phyloP scores from a whole-genome alignment of 1,140 invertebrate genomes.

The Elymnias hypermnestra region DNA sequence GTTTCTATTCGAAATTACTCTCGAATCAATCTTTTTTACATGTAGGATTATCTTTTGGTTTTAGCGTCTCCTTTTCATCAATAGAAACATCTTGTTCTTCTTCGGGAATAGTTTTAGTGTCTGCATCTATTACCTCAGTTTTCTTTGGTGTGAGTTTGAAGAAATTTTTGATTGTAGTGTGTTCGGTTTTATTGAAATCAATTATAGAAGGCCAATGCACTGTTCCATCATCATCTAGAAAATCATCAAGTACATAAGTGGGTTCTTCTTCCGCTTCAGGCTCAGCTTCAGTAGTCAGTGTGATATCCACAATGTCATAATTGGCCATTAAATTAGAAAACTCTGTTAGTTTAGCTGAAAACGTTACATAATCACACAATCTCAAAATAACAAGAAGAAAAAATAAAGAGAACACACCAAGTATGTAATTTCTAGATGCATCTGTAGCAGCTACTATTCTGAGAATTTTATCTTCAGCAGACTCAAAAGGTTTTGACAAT shows the following conservation, averaged over 20 bases:
- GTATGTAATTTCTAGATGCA: conserved; percentile 42
- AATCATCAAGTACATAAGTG: conserved; percentile 16
- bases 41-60: not conserved
- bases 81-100: conserved; percentile 5
- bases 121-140: conserved; percentile 3
- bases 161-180: conserved; percentile 26
- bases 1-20: too few relatives aligned
- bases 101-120: not conserved
- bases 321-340: conserved; percentile 46
- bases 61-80: conserved; percentile 4
- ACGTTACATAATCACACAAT: conserved; percentile 38
- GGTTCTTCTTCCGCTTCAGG: conserved; percentile 14
- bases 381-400: conserved; percentile 35
- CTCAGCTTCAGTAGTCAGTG: conserved; percentile 19
- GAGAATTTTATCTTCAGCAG: conserved; percentile 30
- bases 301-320: conserved; percentile 41
- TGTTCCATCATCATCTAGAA: conserved; percentile 21
- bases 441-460: conserved; percentile 31
- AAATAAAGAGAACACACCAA: conserved; percentile 44
- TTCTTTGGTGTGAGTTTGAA: conserved; percentile 28
- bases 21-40: not conserved
- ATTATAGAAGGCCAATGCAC: conserved; percentile 31
- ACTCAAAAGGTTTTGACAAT: conserved; percentile 16
- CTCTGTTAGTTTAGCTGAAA: conserved; percentile 50
- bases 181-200: conserved; percentile 33